phyloP scores from a whole-genome alignment of 92 coral and sea anemone species.

The Parazoanthus swiftii region DNA sequence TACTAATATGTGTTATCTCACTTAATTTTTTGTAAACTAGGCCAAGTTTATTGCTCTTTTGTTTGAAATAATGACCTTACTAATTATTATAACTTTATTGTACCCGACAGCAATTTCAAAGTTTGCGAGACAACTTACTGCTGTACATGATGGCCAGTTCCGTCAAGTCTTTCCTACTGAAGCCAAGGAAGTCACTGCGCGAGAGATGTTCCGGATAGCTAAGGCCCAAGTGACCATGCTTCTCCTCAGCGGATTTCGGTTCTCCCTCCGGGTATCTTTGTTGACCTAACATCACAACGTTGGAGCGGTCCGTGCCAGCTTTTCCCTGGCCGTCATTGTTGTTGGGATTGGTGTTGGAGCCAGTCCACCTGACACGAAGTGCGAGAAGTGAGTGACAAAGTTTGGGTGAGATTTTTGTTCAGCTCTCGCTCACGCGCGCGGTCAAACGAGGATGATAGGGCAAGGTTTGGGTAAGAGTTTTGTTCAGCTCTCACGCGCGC shows the following conservation, averaged over 20 bases:
- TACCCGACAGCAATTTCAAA: neutral
- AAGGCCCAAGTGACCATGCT: constrained; percentile 77
- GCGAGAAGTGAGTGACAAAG: too few relatives aligned
- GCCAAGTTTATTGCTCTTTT: too few relatives aligned
- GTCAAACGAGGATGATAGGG: too few relatives aligned
- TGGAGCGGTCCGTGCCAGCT: constrained; percentile 96
- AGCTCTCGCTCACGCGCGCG: too few relatives aligned
- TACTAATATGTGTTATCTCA: too few relatives aligned
- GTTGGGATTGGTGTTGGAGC: constrained; percentile 97
- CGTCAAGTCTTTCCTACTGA: constrained; percentile 66
- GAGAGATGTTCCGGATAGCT: constrained; percentile 86
- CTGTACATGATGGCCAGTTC: constrained; percentile 72
- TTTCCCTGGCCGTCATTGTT: constrained; percentile 97
- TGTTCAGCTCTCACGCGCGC: too few relatives aligned
- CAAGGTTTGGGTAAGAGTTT: too few relatives aligned
- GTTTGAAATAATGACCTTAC: too few relatives aligned
- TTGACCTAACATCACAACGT: constrained; percentile 67
- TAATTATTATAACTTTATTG: too few relatives aligned
- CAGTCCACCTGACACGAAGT: constrained; percentile 81
- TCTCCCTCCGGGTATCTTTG: constrained; percentile 70
- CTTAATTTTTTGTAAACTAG: too few relatives aligned
- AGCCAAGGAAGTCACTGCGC: constrained; percentile 71
- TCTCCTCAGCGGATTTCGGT: constrained; percentile 44
- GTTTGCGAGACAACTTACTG: constrained; percentile 53
- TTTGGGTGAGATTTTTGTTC: too few relatives aligned